A percentile compares a stretch with the other conserved stretches of the same genome.
Evolutionary conservation across 2,113 vertebrate species (phyloP).

Genomic region (Cephalopterus ornatus): DNA sequence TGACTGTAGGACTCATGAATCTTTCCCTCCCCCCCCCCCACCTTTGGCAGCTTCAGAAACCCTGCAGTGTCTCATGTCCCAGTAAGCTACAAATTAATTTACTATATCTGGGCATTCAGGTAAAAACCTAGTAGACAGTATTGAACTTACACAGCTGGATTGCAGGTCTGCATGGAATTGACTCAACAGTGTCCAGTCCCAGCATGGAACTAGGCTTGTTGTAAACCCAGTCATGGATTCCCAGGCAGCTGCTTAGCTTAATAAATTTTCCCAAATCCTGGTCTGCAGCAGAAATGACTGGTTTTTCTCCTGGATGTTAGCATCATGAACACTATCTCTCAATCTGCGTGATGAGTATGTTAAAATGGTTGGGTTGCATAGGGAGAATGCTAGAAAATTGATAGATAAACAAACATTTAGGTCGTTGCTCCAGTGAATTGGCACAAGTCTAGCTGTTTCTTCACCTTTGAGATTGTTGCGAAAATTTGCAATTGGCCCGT

Average conservation of each 20-base stretch:
- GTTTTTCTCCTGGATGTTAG: background rate
- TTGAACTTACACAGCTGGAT: slow-evolving; percentile 15
- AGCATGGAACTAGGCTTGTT: background rate
- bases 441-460: background rate
- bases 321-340: background rate
- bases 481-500: background rate
- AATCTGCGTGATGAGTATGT: background rate
- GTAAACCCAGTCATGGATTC: slow-evolving; percentile 14
- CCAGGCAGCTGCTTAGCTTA: background rate
- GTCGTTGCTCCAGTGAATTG: background rate
- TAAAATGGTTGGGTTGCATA: accelerated
- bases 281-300: background rate
- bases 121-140: slow-evolving; percentile 22
- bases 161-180: background rate
- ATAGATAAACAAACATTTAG: background rate
- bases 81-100: slow-evolving; percentile 23
- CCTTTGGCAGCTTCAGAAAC: slow-evolving; percentile 16
- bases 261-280: background rate
- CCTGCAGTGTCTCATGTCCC: background rate
- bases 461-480: background rate
- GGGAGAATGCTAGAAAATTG: background rate
- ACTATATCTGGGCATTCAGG: background rate
- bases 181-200: background rate
- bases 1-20: background rate
- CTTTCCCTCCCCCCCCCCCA: no score